phyloP scores from a whole-genome alignment of 2,888 invertebrate species.

The Athalia cordata region DNA sequence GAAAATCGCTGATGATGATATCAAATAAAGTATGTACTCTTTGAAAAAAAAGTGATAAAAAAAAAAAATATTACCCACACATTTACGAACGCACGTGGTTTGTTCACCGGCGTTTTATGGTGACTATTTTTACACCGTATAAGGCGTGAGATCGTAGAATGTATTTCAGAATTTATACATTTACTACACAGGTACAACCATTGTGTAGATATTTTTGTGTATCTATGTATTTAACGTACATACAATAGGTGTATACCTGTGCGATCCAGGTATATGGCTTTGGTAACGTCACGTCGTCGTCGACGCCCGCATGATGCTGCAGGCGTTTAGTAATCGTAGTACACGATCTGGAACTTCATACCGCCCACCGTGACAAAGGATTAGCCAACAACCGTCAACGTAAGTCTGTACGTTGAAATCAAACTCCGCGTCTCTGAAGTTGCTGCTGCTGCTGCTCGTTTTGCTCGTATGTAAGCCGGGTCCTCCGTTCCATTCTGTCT shows the following conservation, averaged over 20 bases:
- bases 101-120: no score
- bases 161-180: no score
- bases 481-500: constrained; percentile 39
- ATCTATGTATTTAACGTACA: not conserved
- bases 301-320: constrained; percentile 11
- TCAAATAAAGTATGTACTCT: no score
- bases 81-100: no score
- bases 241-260: not conserved
- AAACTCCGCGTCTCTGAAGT: constrained; percentile 4
- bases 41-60: no score
- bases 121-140: no score
- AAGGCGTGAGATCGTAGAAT: no score
- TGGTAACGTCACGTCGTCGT: not conserved
- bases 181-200: no score
- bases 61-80: no score
- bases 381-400: constrained; percentile 24
- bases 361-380: constrained; percentile 41
- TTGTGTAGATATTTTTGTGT: not conserved
- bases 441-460: not conserved
- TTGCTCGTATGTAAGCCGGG: constrained; percentile 21
- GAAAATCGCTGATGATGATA: no score
- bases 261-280: not conserved
- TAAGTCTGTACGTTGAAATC: constrained; percentile 22
- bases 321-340: constrained; percentile 28
- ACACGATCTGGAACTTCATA: constrained; percentile 33